These are phyloP conservation scores for Hyperoodon ampullatus DNA, from an alignment of 2,113 vertebrate genomes.

Conservation along the genomic window DNA sequence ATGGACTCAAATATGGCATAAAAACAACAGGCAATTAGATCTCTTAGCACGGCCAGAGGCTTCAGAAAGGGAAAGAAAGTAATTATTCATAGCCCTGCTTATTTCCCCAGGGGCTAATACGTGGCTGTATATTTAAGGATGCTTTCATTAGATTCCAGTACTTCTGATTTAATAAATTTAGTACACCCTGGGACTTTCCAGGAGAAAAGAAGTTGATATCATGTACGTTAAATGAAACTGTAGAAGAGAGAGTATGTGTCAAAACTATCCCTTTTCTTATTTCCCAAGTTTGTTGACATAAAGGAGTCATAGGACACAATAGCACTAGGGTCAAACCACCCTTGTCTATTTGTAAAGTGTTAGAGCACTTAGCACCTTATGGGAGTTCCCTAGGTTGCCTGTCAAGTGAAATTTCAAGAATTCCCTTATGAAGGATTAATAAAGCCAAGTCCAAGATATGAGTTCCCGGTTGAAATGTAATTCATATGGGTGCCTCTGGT, in stretches of 20 bases:
- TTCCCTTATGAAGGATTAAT: background rate
- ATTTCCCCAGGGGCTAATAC: constrained; percentile 50
- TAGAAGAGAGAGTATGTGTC: background rate
- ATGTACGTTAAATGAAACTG: background rate
- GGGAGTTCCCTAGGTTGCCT: background rate
- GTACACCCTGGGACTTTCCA: constrained; percentile 26
- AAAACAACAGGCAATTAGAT: constrained; percentile 13
- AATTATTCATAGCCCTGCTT: constrained; percentile 33
- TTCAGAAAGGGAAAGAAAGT: constrained; percentile 15
- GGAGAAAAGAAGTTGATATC: background rate
- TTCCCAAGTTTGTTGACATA: background rate
- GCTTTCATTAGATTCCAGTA: constrained; percentile 37
- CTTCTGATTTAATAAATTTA: constrained; percentile 58
- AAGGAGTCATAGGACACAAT: background rate
- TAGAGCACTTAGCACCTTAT: background rate
- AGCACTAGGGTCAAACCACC: background rate
- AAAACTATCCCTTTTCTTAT: constrained; percentile 11
- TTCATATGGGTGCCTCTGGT: background rate
- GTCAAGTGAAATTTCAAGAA: constrained; percentile 22
- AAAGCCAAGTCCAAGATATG: background rate
- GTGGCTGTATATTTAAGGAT: constrained; percentile 39
- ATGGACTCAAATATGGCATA: background rate
- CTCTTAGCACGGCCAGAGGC: constrained; percentile 15
- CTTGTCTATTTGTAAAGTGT: background rate
- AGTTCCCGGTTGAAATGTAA: background rate